Evolutionary conservation across 2,113 vertebrate species (phyloP).

Genomic region (Phylloscopus trochiloides): DNA sequence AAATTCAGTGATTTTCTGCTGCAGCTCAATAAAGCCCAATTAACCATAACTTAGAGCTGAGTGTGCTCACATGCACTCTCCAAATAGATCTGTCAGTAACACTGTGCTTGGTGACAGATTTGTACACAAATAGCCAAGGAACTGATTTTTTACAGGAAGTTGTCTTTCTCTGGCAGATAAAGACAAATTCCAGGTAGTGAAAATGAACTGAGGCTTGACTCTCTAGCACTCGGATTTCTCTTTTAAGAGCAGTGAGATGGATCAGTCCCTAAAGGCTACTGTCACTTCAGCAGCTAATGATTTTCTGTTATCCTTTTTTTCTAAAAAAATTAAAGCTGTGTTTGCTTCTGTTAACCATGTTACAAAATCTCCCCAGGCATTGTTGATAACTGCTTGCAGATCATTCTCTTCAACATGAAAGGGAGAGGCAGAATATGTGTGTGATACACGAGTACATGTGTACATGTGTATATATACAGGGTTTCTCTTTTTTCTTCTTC

Average conservation of each 20-base stretch:
- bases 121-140: not conserved
- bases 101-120: slow-evolving; percentile 14
- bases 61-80: slow-evolving; percentile 24
- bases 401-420: not conserved
- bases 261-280: slow-evolving; percentile 48
- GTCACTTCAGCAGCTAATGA: slow-evolving; percentile 65
- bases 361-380: slow-evolving; percentile 29
- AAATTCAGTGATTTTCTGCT: not conserved
- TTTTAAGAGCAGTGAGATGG: slow-evolving; percentile 39
- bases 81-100: slow-evolving; percentile 35
- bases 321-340: slow-evolving; percentile 50
- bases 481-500: not conserved
- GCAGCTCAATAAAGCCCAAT: slow-evolving; percentile 26
- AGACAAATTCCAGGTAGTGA: slow-evolving; percentile 54
- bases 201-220: slow-evolving; percentile 47
- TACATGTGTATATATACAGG: not conserved
- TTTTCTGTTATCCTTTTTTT: slow-evolving; percentile 58
- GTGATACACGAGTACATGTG: not conserved
- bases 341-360: slow-evolving; percentile 34
- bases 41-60: not conserved
- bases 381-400: slow-evolving; percentile 4
- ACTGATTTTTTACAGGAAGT: slow-evolving; percentile 42
- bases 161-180: slow-evolving; percentile 50
- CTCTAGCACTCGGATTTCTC: slow-evolving; percentile 17
- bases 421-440: not conserved